A percentile compares a stretch with the other conserved stretches of the same genome.
Evolutionary conservation across 2,888 invertebrate genomes (phyloP).

Genomic region (Lamellibrachia columna): DNA sequence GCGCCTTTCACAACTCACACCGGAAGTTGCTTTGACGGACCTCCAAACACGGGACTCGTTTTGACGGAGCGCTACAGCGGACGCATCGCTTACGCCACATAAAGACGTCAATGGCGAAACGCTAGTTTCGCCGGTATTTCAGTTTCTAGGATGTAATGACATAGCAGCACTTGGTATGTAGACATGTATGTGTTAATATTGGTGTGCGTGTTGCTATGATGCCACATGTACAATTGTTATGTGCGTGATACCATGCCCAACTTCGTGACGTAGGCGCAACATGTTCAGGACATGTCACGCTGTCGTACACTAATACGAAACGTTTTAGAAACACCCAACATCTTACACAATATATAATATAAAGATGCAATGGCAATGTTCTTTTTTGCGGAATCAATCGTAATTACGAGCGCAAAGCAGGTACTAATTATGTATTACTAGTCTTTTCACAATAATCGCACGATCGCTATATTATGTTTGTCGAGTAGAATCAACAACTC

Average conservation of each 20-base stretch:
- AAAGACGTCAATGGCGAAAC: background rate
- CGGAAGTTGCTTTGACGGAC: background rate
- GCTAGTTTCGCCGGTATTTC: background rate
- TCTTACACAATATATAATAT: no score
- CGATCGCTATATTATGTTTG: background rate
- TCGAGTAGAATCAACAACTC: background rate
- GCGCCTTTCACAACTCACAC: background rate
- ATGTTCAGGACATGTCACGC: background rate
- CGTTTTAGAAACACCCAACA: background rate
- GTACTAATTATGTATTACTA: background rate
- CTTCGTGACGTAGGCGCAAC: background rate
- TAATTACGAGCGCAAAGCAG: background rate
- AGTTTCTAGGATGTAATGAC: background rate
- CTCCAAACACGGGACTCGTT: background rate
- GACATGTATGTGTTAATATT: background rate
- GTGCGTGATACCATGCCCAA: background rate
- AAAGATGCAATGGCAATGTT: background rate
- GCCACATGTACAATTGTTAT: background rate
- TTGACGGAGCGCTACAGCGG: no score
- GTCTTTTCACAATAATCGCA: background rate
- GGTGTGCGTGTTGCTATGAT: background rate
- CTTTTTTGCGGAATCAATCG: background rate
- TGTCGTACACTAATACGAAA: background rate
- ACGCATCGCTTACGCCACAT: background rate
- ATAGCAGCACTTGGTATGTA: background rate